Conservation (phyloP, 2,888 invertebrate species). For the Eupithecia pulchellata region DNA sequence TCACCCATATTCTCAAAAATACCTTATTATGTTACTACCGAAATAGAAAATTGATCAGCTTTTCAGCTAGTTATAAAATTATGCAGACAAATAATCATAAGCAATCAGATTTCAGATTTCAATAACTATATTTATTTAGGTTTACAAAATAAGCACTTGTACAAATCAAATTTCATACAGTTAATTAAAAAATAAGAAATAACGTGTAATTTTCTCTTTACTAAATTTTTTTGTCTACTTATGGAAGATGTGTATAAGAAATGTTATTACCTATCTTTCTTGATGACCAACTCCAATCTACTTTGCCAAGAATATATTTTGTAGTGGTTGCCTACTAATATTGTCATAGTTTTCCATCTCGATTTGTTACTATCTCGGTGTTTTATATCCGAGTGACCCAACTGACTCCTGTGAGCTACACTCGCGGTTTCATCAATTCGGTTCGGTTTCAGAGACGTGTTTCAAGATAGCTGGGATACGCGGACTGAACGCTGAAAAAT, state of each 20-base stretch:
- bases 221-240: too few relatives aligned
- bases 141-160: too few relatives aligned
- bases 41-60: neutral
- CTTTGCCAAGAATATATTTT: neutral
- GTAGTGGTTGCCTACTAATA: neutral
- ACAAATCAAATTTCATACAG: too few relatives aligned
- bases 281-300: neutral
- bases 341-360: neutral
- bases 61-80: neutral
- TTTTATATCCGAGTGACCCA: neutral
- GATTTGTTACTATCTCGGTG: neutral
- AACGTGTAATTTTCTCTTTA: too few relatives aligned
- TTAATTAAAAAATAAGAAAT: too few relatives aligned
- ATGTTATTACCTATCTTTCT: too few relatives aligned
- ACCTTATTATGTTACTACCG: neutral
- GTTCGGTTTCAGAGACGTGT: constrained; percentile 53
- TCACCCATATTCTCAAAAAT: neutral
- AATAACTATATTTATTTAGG: too few relatives aligned
- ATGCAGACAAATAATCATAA: neutral
- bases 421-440: constrained; percentile 46
- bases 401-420: constrained; percentile 8
- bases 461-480: constrained; percentile 55
- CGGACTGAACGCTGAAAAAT: constrained; percentile 50
- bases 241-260: too few relatives aligned
- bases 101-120: too few relatives aligned